These are phyloP conservation scores for Pristionchus arcanus DNA, from an alignment of 2,888 invertebrate species.

Conservation along the genomic window DNA sequence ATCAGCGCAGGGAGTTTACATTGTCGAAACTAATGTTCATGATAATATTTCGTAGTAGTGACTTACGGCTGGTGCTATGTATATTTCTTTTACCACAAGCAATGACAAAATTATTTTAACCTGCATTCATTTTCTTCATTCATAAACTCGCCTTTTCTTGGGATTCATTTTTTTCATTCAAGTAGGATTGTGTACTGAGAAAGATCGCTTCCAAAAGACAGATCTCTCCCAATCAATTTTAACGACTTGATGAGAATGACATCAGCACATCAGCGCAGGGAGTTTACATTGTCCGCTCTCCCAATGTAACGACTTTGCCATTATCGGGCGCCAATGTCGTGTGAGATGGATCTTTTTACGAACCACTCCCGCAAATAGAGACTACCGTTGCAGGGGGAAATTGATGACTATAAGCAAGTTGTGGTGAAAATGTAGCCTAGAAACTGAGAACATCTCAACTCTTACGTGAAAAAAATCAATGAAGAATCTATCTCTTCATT, in stretches of 20 bases:
- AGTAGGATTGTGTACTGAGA: no score
- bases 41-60: no score
- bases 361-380: background rate
- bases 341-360: background rate
- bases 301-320: background rate
- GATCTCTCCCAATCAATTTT: background rate
- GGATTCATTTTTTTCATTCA: no score
- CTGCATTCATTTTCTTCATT: no score
- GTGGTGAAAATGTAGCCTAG: background rate
- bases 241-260: conserved; percentile 30
- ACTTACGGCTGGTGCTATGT: no score
- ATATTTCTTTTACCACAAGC: no score
- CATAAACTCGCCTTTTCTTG: no score
- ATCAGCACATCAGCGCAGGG: background rate
- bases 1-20: background rate
- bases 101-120: no score
- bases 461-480: no score
- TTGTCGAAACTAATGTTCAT: no score
- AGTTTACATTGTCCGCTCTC: background rate
- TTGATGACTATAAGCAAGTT: background rate
- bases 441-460: background rate
- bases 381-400: background rate
- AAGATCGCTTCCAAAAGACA: background rate
- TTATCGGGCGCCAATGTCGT: background rate
- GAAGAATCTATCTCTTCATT: no score